Evolutionary conservation across 2,888 invertebrate genomes (phyloP).

Genomic region (Synanthedon tipuliformis): DNA sequence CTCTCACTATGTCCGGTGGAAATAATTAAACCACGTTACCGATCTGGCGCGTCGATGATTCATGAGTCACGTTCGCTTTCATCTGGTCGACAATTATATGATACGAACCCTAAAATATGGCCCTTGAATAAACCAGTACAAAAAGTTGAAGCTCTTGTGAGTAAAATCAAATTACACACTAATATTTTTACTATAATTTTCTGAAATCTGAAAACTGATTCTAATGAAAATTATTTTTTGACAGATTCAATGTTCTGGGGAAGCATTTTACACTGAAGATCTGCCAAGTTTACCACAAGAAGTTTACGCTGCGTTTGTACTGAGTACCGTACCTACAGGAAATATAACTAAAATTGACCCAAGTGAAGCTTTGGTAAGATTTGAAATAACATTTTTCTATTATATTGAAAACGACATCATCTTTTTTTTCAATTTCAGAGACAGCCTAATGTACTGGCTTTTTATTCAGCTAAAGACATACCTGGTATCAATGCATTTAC

Average conservation of each 20-base stretch:
- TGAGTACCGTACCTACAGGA: constrained; percentile 20
- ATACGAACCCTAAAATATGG: constrained; percentile 70
- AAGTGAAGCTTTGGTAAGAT: constrained; percentile 37
- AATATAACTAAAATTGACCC: constrained; percentile 58
- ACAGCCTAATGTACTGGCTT: constrained; percentile 72
- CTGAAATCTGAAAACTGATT: too few species aligned
- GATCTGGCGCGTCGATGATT: constrained; percentile 46
- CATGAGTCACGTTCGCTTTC: constrained; percentile 66
- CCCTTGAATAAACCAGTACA: constrained; percentile 74
- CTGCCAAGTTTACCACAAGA: constrained; percentile 54
- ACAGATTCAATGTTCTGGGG: constrained; percentile 56
- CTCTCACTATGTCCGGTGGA: constrained; percentile 54
- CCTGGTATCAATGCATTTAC: constrained; percentile 74
- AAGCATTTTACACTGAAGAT: constrained; percentile 73
- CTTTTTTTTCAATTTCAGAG: constrained; percentile 46
- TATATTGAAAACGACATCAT: background rate
- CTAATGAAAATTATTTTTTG: background rate
- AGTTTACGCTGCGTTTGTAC: constrained; percentile 72
- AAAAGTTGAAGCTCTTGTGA: constrained; percentile 64
- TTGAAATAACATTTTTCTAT: too few species aligned
- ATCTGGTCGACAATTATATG: constrained; percentile 69
- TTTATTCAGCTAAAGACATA: constrained; percentile 73
- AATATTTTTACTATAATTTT: too few species aligned
- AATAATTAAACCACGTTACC: constrained; percentile 36
- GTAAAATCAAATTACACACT: too few species aligned